Conservation (phyloP, 2,113 vertebrate genomes). For the Xenopus laevis region DNA sequence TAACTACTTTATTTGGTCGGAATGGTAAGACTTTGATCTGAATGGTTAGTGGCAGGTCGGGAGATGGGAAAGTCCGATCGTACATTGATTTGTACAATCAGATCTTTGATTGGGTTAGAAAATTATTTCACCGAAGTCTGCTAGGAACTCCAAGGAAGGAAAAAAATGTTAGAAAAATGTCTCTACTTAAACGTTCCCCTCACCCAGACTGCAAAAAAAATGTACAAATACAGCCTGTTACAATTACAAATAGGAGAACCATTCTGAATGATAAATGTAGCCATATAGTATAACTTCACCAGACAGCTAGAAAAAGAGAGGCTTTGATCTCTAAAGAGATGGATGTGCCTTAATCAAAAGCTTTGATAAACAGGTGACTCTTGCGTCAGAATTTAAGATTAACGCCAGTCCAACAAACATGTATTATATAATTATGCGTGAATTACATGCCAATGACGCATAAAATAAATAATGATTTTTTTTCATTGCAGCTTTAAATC, state of each 20-base stretch:
- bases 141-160: too few relatives aligned
- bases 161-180: too few relatives aligned
- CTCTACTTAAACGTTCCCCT: too few relatives aligned
- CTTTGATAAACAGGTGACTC: background rate
- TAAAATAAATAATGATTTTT: constrained; percentile 16
- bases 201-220: too few relatives aligned
- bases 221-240: background rate
- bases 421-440: constrained; percentile 15
- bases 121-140: too few relatives aligned
- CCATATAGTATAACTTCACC: background rate
- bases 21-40: too few relatives aligned
- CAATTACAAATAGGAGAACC: background rate
- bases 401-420: background rate
- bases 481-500: constrained; percentile 3
- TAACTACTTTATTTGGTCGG: too few relatives aligned
- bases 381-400: background rate
- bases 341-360: background rate
- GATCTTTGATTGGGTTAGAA: too few relatives aligned
- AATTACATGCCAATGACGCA: constrained; percentile 2
- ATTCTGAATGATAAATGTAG: background rate
- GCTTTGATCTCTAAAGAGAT: background rate
- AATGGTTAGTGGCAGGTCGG: too few relatives aligned
- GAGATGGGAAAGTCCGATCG: too few relatives aligned
- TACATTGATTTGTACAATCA: too few relatives aligned
- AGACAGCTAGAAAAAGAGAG: background rate